Evolutionary conservation across 2,797 vertebrate genomes (phyloP), one percentile per base, ranked within the genome.

Genomic region (Catharus ustulatus): DNA sequence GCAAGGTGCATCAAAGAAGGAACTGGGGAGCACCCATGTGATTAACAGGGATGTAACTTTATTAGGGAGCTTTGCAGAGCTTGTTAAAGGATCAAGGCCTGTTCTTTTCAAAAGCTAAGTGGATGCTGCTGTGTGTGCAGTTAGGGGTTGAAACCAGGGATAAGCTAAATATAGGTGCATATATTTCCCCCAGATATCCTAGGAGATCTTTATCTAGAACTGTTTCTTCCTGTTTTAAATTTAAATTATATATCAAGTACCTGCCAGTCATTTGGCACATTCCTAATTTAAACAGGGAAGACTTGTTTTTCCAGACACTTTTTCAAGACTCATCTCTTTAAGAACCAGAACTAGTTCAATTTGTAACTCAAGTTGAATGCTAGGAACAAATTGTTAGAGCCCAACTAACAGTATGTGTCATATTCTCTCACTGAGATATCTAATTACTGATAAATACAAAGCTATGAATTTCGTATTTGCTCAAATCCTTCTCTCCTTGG

Each of bases 301-400:
- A 97, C 97, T 96, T 64, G 97, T 97, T 98, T 95, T 97, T 97
- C 97, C 93, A 93, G 97, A 95, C 90, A 79, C 90, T 77, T 97
- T 96, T 91, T 84, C 69, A 89, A 94, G 92, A 94, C 94, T 96
- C 90, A 94, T 92, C 90, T 97, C 90, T 97, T 94, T 94, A 97
- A 97, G 97, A 96, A 85, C 83, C 89, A 91, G 83, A 90, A 95
- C 96, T 94, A 89, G 91, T 97, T 97, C 95, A 97, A 93, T 87
- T 88, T 95, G 68, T 76, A 94, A 91, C 75, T 93, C 69, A 93
- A 88, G 85, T 20, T 13, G 26, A 96, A 95, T 83, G 79, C 42
- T 84, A 82, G 57, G 46, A 84, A 64, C 71, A 90, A 84, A 71
- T 95, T 71, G 69, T 73, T 14, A 1, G 80, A 91, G 49, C n/a